Percentiles rank a stretch among this genome's conserved stretches.
These are phyloP conservation scores for Platycercus adscitus DNA, from an alignment of 2,113 vertebrate genomes.

Conservation along the genomic window DNA sequence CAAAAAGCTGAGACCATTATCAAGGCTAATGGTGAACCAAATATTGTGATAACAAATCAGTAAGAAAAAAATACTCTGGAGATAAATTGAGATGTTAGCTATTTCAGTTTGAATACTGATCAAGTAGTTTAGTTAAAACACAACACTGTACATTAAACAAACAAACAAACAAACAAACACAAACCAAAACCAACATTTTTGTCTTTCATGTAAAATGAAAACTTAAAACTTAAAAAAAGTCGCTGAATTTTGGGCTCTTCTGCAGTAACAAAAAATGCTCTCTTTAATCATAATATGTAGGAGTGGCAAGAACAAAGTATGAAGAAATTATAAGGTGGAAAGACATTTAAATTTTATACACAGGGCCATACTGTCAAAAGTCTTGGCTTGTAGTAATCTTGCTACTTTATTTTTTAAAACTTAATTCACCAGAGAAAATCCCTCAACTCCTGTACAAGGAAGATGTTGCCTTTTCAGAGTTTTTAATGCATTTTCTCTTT, in stretches of 20 bases:
- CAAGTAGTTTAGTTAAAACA: constrained; percentile 50
- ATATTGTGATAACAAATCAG: constrained; percentile 20
- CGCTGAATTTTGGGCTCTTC: not conserved
- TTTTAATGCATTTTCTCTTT: not conserved
- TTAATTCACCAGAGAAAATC: not conserved
- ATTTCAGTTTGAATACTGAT: not conserved
- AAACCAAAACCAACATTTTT: not conserved
- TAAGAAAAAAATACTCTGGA: constrained; percentile 12
- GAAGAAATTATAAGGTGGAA: not conserved
- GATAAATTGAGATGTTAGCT: not conserved
- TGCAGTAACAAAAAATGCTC: not conserved
- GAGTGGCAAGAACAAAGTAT: not conserved
- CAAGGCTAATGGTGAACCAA: constrained; percentile 23
- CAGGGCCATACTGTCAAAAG: not conserved
- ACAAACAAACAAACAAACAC: not conserved
- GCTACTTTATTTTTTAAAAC: not conserved
- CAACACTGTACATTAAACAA: not conserved
- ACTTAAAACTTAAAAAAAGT: not conserved
- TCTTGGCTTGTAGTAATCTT: not conserved
- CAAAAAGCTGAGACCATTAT: constrained; percentile 35
- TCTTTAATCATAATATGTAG: not conserved
- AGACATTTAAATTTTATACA: not conserved
- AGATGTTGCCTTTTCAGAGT: not conserved
- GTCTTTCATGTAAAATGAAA: not conserved
- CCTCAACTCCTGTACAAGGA: not conserved